Evolutionary conservation across 35 echinoderm and acorn worm species (phyloP).

Genomic region (Apostichopus japonicus): DNA sequence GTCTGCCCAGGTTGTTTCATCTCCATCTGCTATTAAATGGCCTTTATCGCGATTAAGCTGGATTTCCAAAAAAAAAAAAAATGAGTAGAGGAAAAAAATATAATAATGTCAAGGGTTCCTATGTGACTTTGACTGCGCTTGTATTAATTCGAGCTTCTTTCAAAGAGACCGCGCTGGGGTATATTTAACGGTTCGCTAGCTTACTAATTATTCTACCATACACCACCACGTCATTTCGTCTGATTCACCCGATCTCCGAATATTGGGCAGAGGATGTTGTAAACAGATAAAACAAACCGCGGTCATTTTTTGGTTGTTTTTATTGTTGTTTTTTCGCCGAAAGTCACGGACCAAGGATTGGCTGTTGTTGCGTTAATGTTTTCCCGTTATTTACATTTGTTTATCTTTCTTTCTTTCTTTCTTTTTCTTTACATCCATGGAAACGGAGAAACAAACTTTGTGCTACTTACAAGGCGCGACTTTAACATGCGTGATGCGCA

Average conservation of each 20-base stretch:
- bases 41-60: conserved; percentile 1
- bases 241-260: neutral
- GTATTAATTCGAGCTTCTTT: neutral
- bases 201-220: conserved; percentile 45
- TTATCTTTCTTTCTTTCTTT: neutral
- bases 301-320: neutral
- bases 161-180: neutral
- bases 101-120: conserved; percentile 33
- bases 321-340: neutral
- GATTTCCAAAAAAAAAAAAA: neutral
- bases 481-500: neutral
- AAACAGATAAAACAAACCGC: neutral
- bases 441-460: conserved; percentile 8
- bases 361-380: neutral
- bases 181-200: conserved; percentile 21
- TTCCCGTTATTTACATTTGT: neutral
- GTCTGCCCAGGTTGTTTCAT: neutral
- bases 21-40: conserved; percentile 1
- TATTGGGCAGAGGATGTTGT: neutral
- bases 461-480: neutral
- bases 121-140: conserved; percentile 6
- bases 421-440: neutral
- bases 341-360: neutral
- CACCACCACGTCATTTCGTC: neutral
- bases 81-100: neutral